phyloP scores from a whole-genome alignment of 2,888 invertebrate genomes.

The Aphidius colemani region DNA sequence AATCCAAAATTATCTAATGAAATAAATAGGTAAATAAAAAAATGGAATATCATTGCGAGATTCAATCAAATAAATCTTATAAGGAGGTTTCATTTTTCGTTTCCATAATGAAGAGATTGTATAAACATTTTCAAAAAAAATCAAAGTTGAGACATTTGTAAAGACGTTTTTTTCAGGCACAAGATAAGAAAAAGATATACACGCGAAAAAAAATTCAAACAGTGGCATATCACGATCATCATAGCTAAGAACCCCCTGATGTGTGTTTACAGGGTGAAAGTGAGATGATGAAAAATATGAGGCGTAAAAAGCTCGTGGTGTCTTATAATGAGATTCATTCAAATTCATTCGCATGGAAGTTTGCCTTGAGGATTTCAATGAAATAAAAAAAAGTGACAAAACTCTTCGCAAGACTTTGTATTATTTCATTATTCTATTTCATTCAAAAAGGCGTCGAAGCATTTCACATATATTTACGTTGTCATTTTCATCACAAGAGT shows the following conservation, averaged over 20 bases:
- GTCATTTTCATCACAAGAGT: background rate
- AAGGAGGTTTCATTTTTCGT: no score
- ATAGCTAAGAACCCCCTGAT: no score
- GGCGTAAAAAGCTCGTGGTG: conserved; percentile 28
- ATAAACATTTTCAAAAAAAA: conserved; percentile 4
- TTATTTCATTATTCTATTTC: no score
- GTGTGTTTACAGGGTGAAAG: background rate
- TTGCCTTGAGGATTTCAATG: conserved; percentile 22
- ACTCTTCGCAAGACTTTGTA: no score
- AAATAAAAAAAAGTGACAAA: no score
- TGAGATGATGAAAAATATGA: conserved; percentile 28
- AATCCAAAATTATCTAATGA: conserved; percentile 1
- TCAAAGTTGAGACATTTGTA: conserved; percentile 17
- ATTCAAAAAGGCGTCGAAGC: background rate
- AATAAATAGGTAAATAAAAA: no score
- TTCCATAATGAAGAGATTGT: no score
- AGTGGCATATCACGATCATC: no score
- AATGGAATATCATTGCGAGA: no score
- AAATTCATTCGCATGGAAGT: conserved; percentile 34
- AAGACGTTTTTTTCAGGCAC: conserved; percentile 15
- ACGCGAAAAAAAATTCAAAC: conserved; percentile 10
- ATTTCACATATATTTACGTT: background rate
- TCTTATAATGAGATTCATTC: conserved; percentile 34
- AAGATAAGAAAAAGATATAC: conserved; percentile 11
- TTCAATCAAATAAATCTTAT: no score